Conservation (phyloP, 1,140 invertebrate genomes). For the Apis florea region DNA sequence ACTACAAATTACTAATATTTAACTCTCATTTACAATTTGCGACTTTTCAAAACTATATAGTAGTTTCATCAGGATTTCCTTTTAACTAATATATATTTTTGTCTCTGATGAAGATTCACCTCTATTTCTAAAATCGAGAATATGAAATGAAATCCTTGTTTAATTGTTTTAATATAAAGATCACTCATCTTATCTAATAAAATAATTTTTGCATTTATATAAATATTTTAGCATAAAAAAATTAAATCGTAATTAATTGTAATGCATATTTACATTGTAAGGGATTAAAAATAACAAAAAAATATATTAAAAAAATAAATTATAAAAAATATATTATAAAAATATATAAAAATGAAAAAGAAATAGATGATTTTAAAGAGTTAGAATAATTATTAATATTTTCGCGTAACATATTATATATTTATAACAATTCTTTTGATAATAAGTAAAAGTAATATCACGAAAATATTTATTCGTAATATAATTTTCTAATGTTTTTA, state of each 20-base stretch:
- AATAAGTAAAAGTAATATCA: not conserved
- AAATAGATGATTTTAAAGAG: not conserved
- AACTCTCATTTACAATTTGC: constrained; percentile 31
- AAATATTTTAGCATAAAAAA: not conserved
- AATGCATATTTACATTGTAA: not conserved
- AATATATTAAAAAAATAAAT: not conserved
- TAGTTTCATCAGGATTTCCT: not conserved
- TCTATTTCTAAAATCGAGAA: not conserved
- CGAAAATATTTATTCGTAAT: not conserved
- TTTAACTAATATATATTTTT: not conserved
- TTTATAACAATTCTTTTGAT: not conserved
- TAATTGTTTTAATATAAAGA: not conserved
- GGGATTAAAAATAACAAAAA: not conserved
- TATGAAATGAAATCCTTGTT: not conserved
- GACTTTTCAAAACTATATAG: not conserved
- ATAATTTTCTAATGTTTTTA: constrained; percentile 1
- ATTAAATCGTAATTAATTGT: not conserved
- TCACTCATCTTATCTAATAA: not conserved
- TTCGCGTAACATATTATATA: not conserved
- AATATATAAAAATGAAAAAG: not conserved
- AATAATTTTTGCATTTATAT: not conserved
- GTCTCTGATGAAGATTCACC: not conserved
- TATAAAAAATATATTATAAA: not conserved
- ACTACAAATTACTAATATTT: not conserved
- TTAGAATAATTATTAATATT: not conserved